These are phyloP conservation scores for Phaethornis superciliosus DNA, from an alignment of 2,113 vertebrate species.

Conservation along the genomic window DNA sequence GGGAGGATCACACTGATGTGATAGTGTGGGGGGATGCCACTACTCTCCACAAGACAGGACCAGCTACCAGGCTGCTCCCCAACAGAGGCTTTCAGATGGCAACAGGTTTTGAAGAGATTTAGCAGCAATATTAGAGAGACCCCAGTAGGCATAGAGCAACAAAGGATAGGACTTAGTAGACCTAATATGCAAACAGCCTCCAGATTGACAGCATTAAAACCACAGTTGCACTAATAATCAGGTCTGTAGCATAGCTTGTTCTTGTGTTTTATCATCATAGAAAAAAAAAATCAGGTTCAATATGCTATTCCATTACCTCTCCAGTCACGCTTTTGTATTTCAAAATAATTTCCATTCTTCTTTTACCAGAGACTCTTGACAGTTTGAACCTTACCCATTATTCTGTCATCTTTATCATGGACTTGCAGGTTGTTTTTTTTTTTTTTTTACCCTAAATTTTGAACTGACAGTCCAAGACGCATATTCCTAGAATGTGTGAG, in stretches of 20 bases:
- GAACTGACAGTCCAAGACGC: background rate
- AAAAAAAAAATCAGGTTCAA: background rate
- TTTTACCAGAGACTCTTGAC: background rate
- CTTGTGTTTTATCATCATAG: background rate
- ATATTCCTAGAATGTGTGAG: background rate
- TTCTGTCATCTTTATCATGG: background rate
- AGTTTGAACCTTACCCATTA: background rate
- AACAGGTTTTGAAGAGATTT: background rate
- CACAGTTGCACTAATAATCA: slow-evolving; percentile 30
- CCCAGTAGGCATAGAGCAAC: background rate
- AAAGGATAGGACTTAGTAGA: background rate
- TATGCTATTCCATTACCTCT: background rate
- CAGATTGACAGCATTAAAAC: slow-evolving; percentile 15
- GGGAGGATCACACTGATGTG: rapidly evolving
- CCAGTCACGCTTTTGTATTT: background rate
- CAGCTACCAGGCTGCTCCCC: background rate
- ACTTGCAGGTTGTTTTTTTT: rapidly evolving
- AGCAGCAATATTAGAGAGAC: background rate
- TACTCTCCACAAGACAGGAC: rapidly evolving
- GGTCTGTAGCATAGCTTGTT: background rate
- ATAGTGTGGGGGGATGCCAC: background rate
- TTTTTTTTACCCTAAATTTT: background rate
- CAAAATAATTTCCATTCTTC: background rate
- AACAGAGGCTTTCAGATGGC: background rate
- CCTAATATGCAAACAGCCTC: background rate